Evolutionary conservation across 2,113 vertebrate species (phyloP), one percentile per base, ranked within the genome.

Genomic region (Xiphophorus couchianus): DNA sequence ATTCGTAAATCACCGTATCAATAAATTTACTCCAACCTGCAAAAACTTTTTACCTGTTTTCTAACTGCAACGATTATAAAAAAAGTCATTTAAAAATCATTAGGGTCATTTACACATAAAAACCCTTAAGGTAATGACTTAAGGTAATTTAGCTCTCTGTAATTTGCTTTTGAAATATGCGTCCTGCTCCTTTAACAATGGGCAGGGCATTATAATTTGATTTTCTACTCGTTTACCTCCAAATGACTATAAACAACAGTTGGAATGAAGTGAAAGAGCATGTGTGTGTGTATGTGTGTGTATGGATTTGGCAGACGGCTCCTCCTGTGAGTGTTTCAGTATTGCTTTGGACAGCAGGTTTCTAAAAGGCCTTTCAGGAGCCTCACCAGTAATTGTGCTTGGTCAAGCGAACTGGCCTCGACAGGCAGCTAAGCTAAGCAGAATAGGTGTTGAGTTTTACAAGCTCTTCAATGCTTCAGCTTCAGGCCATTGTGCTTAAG

Each of bases 261-360:
- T 82, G 88, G 86, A 93, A 92, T 93, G 84, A 90, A 91, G 89
- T 91, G 88, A 86, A 86, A 17, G 71, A 77, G 83, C 73, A 76
- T 84, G 90, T 77, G 80, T 75, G 71, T 72, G 74, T 66, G 68
- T 65, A 68, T 69, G 37, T 65, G 77, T 27, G 22, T 70, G 28
- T 67, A 11, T 88, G 84, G 84, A 88, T 89, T 81, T 70, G 74
- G 84, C 88, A 84, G 82, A 89, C 91, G 74, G 86, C 93, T 88
- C 86, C 90, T 92, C 89, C 88, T 89, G 88, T 90, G 88, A 88
- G 90, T 86, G 85, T 89, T 83, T 84, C 82, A 80, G 88, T 93
- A 93, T 93, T 93, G 91, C 93, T 92, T 90, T 86, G 86, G 89
- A 89, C 93, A 94, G 94, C 93, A 94, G 75, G 73, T 92, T 94